Conservation (phyloP, 2,113 vertebrate species). For the Syngnathus scovelli region DNA sequence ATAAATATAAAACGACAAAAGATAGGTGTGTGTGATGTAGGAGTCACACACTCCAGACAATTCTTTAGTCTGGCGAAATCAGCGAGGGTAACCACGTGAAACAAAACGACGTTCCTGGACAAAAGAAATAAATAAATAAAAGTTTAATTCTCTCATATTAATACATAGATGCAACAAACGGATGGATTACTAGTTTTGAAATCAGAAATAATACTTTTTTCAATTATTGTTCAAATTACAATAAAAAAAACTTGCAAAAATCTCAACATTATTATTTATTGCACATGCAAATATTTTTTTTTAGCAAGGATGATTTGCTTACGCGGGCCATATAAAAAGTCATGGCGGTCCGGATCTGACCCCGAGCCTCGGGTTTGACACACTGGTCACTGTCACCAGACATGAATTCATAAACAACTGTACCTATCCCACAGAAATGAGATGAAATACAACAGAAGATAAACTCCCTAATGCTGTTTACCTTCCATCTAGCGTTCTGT, state of each 20-base stretch:
- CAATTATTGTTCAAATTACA: no score
- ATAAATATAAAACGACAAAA: neutral
- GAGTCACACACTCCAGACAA: constrained; percentile 7
- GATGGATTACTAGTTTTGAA: no score
- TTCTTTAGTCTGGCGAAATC: neutral
- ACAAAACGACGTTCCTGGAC: neutral
- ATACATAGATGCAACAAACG: neutral
- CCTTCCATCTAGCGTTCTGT: constrained; percentile 1
- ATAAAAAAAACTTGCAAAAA: no score
- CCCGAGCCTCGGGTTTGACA: no score
- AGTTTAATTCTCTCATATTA: no score
- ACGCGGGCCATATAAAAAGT: no score
- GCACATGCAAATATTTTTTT: no score
- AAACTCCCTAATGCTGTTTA: neutral
- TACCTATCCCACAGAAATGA: neutral
- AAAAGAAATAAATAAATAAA: neutral
- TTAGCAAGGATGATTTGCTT: no score
- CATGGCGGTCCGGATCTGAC: no score
- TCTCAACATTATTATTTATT: no score
- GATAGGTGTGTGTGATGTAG: neutral
- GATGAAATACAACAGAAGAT: neutral
- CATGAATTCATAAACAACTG: neutral
- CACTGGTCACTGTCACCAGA: constrained; percentile 1
- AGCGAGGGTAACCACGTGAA: neutral
- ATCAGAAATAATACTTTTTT: no score